These are phyloP conservation scores for Pluvialis apricaria DNA, from an alignment of 2,113 vertebrate genomes.

Conservation along the genomic window DNA sequence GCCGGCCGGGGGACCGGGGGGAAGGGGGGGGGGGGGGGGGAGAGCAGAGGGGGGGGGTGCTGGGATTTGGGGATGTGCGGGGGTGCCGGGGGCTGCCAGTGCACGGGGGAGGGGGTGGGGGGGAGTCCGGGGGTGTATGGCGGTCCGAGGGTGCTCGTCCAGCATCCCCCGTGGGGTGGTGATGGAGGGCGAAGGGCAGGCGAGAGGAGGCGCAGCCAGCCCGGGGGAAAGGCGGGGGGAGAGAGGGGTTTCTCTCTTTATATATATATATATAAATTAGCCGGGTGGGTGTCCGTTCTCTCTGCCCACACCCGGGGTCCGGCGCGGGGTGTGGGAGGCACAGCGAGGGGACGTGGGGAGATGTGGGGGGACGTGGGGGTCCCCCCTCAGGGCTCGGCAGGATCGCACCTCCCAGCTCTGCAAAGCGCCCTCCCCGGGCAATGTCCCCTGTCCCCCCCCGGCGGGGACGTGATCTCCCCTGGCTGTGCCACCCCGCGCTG, in stretches of 20 bases:
- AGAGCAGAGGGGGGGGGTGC: background rate
- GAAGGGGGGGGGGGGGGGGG: too few relatives aligned
- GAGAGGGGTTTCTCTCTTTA: background rate
- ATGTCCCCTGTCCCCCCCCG: background rate
- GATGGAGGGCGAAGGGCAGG: background rate
- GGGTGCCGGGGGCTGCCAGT: background rate
- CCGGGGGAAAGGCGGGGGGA: accelerated
- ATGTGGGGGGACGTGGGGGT: background rate
- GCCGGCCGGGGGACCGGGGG: too few relatives aligned
- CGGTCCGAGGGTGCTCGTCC: background rate
- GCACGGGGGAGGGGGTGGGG: background rate
- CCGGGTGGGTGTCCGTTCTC: background rate
- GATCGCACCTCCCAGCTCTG: background rate
- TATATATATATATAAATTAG: background rate
- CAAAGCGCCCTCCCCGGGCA: background rate
- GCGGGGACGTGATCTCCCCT: background rate
- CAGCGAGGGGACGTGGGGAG: background rate
- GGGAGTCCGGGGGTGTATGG: background rate
- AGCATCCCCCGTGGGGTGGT: background rate
- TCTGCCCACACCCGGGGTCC: background rate
- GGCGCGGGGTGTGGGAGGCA: background rate
- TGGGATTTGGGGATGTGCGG: background rate
- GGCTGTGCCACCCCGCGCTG: background rate
- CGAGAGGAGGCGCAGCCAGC: background rate
- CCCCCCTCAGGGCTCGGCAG: background rate